These are phyloP conservation scores for Enteromius anoplus DNA, from an alignment of 2,797 vertebrate genomes.

Conservation along the genomic window DNA sequence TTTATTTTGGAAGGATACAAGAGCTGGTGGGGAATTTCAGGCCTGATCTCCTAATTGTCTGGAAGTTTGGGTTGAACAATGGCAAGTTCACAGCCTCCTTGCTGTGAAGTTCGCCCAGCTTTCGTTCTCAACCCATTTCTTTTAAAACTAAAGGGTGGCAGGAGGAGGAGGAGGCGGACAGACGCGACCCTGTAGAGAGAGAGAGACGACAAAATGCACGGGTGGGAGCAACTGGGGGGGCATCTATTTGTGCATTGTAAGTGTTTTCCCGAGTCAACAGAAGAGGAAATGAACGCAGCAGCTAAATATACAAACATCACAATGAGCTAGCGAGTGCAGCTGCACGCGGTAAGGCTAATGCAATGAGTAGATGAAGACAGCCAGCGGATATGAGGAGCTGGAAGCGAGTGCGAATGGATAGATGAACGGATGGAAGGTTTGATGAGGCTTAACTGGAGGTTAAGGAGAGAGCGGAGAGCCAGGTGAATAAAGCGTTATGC, in stretches of 20 bases:
- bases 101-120: constrained; percentile 52
- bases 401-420: constrained; percentile 39
- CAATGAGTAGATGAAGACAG: constrained; percentile 50
- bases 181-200: neutral
- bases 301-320: constrained; percentile 77
- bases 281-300: constrained; percentile 63
- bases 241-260: constrained; percentile 63
- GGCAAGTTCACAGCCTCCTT: constrained; percentile 18
- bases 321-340: constrained; percentile 67
- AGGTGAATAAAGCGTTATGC: neutral
- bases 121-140: constrained; percentile 53
- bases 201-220: neutral
- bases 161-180: constrained; percentile 1
- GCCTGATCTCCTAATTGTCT: constrained; percentile 41
- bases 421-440: constrained; percentile 26
- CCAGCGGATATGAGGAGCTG: constrained; percentile 55
- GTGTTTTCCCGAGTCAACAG: constrained; percentile 66
- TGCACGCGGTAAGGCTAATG: constrained; percentile 48
- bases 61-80: constrained; percentile 52
- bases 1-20: neutral
- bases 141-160: constrained; percentile 45
- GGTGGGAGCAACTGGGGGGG: neutral
- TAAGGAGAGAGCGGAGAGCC: constrained; percentile 39
- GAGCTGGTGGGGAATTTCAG: constrained; percentile 41
- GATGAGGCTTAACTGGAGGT: constrained; percentile 44